Conservation (phyloP, 2,113 vertebrate species). For the Pygoscelis adeliae region DNA sequence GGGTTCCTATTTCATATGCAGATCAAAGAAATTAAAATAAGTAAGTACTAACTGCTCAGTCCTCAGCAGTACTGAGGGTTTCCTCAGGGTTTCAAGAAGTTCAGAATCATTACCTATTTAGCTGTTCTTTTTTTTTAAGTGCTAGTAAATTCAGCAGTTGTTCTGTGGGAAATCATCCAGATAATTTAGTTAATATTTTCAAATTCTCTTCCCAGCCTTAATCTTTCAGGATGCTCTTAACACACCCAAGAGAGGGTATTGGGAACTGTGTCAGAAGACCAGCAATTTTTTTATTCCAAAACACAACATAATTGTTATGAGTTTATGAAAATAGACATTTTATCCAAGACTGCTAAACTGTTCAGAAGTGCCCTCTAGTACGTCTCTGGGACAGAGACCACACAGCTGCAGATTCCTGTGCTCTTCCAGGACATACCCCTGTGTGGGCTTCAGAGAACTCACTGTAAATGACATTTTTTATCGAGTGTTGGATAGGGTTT, state of each 20-base stretch:
- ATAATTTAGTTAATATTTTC: neutral
- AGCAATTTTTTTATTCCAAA: neutral
- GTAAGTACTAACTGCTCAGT: neutral
- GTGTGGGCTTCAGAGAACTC: neutral
- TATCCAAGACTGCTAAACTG: neutral
- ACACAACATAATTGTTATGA: neutral
- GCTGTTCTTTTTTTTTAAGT: neutral
- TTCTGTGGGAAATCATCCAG: neutral
- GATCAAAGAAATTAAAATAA: constrained; percentile 52
- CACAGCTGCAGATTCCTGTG: neutral
- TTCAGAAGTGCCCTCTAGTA: neutral
- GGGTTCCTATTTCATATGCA: constrained; percentile 72
- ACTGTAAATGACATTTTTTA: neutral
- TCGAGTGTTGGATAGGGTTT: neutral
- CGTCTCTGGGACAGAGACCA: neutral
- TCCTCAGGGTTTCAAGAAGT: neutral
- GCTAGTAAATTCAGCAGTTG: neutral
- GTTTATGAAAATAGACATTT: neutral
- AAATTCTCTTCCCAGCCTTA: neutral
- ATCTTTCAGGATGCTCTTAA: neutral
- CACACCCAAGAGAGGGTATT: neutral
- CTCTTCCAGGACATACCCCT: neutral
- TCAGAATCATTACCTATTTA: neutral
- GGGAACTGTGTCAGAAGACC: neutral
- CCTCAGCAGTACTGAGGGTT: neutral